Evolutionary conservation across 2,797 vertebrate genomes (phyloP).

Genomic region (Labeo calbasu): DNA sequence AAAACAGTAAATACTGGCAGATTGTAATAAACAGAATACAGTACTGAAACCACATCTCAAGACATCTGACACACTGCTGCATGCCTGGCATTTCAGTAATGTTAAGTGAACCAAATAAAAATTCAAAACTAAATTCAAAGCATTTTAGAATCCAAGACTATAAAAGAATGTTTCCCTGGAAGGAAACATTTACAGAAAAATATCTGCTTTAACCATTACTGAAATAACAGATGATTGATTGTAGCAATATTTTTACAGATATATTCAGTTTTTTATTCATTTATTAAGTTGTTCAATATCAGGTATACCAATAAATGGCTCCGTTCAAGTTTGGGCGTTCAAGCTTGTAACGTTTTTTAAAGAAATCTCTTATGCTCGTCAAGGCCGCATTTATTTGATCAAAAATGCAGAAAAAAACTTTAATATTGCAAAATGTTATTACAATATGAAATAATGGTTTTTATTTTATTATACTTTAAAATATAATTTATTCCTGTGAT

Average conservation of each 20-base stretch:
- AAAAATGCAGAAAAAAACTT: too few species aligned
- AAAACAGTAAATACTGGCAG: neutral
- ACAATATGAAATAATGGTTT: too few species aligned
- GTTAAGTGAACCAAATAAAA: neutral
- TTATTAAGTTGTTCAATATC: neutral
- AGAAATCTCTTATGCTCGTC: too few species aligned
- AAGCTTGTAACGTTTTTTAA: too few species aligned
- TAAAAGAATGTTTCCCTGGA: neutral
- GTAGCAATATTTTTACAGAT: neutral
- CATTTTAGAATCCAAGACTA: neutral
- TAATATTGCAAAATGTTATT: too few species aligned
- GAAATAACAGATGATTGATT: neutral
- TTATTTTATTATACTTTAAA: too few species aligned
- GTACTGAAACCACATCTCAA: neutral
- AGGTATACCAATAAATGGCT: neutral
- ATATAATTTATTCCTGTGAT: too few species aligned
- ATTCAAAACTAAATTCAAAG: neutral
- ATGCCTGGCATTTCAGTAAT: conserved; percentile 4
- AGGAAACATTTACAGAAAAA: neutral
- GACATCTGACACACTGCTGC: neutral
- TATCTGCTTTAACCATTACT: neutral
- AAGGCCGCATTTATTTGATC: too few species aligned
- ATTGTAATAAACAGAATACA: neutral
- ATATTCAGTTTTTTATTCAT: too few species aligned
- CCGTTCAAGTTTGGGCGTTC: too few species aligned